phyloP scores from a whole-genome alignment of 2,888 invertebrate species.

The Drosophila histrio region DNA sequence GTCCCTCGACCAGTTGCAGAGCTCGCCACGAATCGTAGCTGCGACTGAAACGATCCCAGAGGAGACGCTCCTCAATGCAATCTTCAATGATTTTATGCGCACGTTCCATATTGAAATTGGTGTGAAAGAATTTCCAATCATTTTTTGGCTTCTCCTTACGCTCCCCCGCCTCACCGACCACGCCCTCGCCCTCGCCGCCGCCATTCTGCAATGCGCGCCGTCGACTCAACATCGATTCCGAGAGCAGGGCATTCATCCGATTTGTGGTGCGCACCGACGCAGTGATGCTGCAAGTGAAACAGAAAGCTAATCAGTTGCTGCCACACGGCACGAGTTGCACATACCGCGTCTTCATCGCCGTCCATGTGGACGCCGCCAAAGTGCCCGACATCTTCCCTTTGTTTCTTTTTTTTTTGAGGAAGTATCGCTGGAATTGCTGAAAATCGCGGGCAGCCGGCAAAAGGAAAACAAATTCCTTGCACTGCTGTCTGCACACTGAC shows the following conservation, averaged over 20 bases:
- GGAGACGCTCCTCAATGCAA: constrained; percentile 82
- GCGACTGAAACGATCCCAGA: constrained; percentile 83
- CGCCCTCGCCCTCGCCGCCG: constrained; percentile 48
- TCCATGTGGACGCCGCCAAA: constrained; percentile 76
- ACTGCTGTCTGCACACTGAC: constrained; percentile 75
- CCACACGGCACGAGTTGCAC: background rate
- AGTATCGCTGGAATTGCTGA: background rate
- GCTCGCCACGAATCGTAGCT: constrained; percentile 84
- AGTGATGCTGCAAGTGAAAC: constrained; percentile 77
- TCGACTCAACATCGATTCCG: constrained; percentile 81
- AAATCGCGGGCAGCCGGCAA: constrained; percentile 49
- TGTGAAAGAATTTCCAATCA: constrained; percentile 81
- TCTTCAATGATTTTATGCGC: constrained; percentile 81
- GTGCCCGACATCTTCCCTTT: constrained; percentile 46
- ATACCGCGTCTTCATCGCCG: constrained; percentile 79
- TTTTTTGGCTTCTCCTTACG: constrained; percentile 70
- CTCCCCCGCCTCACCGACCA: constrained; percentile 44
- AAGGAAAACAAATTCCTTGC: constrained; percentile 72
- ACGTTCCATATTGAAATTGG: constrained; percentile 83
- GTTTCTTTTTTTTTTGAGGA: no score
- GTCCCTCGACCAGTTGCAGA: constrained; percentile 79
- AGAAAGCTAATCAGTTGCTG: constrained; percentile 5
- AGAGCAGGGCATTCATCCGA: constrained; percentile 83
- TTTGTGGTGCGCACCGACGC: constrained; percentile 83
- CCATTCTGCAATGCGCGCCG: constrained; percentile 69